Conservation (phyloP, 2,888 invertebrate species). For the Chromoteleia sp. region DNA sequence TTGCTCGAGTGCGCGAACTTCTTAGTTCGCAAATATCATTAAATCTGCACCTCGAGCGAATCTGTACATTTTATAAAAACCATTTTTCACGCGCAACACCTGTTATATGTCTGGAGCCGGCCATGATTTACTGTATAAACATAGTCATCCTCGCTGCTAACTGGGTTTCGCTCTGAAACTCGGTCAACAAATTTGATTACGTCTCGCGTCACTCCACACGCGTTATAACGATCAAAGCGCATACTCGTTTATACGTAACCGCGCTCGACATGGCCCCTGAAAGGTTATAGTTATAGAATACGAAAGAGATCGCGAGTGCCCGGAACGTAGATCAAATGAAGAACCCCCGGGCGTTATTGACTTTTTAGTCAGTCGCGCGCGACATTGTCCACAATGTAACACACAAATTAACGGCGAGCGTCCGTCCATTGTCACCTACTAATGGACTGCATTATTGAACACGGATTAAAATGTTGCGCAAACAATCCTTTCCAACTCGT, state of each 20-base stretch:
- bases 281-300: constrained; percentile 35
- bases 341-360: constrained; percentile 31
- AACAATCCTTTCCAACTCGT: constrained; percentile 21
- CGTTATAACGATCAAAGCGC: constrained; percentile 67
- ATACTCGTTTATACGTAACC: constrained; percentile 68
- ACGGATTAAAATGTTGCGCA: constrained; percentile 37
- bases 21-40: constrained; percentile 46
- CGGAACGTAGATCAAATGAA: constrained; percentile 18
- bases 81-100: constrained; percentile 69
- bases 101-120: constrained; percentile 66
- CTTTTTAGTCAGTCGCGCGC: constrained; percentile 23
- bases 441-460: constrained; percentile 52
- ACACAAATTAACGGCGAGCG: constrained; percentile 40
- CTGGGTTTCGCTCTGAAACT: constrained; percentile 65
- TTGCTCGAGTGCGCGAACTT: too few relatives aligned
- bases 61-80: constrained; percentile 70
- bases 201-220: constrained; percentile 29
- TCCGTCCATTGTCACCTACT: constrained; percentile 29
- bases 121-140: constrained; percentile 62
- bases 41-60: constrained; percentile 42
- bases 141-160: constrained; percentile 46
- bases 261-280: constrained; percentile 15
- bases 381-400: constrained; percentile 10
- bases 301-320: constrained; percentile 6
- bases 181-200: constrained; percentile 70